Percentiles rank a stretch among this genome's conserved stretches.
Evolutionary conservation across 2,888 invertebrate species (phyloP).

Genomic region (Apamea crenata): DNA sequence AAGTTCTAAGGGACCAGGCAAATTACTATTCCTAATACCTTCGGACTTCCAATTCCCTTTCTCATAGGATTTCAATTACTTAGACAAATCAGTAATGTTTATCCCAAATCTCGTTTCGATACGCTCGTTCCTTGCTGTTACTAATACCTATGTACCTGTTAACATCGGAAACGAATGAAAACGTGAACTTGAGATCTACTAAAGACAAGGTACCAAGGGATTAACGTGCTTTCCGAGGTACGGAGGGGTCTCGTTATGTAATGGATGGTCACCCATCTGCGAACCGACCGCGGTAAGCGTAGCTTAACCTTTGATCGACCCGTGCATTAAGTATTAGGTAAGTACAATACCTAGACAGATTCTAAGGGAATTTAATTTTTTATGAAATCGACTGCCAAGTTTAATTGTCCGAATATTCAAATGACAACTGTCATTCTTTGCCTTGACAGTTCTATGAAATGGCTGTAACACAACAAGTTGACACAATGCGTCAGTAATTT

Average conservation of each 20-base stretch:
- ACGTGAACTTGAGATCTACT: background rate
- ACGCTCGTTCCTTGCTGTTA: background rate
- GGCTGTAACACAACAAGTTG: background rate
- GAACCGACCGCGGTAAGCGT: background rate
- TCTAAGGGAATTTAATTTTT: no score
- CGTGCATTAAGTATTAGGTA: no score
- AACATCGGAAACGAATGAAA: background rate
- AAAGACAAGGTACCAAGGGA: background rate
- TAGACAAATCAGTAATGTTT: background rate
- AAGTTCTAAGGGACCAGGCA: background rate
- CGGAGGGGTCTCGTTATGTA: background rate
- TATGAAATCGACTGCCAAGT: background rate
- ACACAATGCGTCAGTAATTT: background rate
- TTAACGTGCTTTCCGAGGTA: background rate
- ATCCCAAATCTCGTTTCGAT: background rate
- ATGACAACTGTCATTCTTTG: background rate
- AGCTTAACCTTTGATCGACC: no score
- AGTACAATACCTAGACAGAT: background rate
- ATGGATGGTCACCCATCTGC: background rate
- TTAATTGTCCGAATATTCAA: background rate
- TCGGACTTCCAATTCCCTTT: background rate
- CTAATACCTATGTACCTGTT: background rate
- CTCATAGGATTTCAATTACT: slow-evolving; percentile 13
- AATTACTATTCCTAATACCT: background rate
- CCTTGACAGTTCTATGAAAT: background rate